These are phyloP conservation scores for Parapsyche elsis DNA, from an alignment of 1,140 invertebrate genomes.

Conservation along the genomic window DNA sequence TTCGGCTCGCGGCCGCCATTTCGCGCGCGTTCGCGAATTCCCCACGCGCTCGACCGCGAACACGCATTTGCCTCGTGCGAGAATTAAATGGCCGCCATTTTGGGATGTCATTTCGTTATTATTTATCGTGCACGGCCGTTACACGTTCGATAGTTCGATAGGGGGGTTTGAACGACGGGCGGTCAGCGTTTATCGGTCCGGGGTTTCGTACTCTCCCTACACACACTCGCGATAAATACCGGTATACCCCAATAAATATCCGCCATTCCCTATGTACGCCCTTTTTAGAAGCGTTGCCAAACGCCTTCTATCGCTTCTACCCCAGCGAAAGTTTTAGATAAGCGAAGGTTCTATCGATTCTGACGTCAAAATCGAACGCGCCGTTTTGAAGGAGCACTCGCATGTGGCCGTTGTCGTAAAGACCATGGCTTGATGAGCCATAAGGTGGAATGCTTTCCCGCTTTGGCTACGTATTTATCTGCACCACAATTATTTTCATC, in stretches of 20 bases:
- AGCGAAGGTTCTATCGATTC: not conserved
- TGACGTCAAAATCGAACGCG: not conserved
- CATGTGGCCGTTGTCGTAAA: too few relatives aligned
- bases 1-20: not conserved
- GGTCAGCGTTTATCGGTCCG: not conserved
- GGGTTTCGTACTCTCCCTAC: not conserved
- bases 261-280: not conserved
- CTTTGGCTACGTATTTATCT: too few relatives aligned
- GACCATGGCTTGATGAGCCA: too few relatives aligned
- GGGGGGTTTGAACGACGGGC: not conserved
- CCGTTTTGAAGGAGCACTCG: too few relatives aligned
- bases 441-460: too few relatives aligned
- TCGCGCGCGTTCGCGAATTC: not conserved
- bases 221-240: not conserved
- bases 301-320: not conserved
- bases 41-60: too few relatives aligned
- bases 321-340: not conserved
- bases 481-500: too few relatives aligned
- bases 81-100: too few relatives aligned
- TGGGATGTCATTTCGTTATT: not conserved
- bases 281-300: not conserved
- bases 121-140: not conserved
- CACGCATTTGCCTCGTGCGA: too few relatives aligned
- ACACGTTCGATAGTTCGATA: not conserved
- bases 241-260: slow-evolving; percentile 3